A percentile compares a stretch with the other conserved stretches of the same genome.
Conservation (phyloP, 2,113 vertebrate species). For the Rhinolophus ferrumequinum region DNA sequence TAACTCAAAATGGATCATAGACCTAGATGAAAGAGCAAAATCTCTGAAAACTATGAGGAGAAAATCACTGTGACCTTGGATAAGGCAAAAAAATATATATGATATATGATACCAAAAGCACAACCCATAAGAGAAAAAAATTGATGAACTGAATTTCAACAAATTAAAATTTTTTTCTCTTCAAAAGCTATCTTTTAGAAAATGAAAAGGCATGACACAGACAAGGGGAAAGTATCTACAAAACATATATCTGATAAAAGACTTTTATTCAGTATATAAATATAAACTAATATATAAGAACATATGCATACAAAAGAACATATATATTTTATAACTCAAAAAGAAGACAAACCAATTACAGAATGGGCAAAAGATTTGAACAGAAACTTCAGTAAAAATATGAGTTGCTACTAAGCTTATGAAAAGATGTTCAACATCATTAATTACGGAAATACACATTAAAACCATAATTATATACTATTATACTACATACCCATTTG, state of each 20-base stretch:
- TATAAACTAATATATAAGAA: neutral
- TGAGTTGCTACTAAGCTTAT: neutral
- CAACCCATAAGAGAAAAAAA: too few relatives aligned
- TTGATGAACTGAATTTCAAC: neutral
- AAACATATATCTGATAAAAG: neutral
- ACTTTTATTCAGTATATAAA: neutral
- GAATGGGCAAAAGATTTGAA: neutral
- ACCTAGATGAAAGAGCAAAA: neutral
- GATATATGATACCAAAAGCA: neutral
- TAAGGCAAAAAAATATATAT: neutral
- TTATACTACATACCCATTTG: neutral
- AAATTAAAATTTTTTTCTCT: neutral
- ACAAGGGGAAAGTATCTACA: neutral
- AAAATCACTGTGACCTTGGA: neutral
- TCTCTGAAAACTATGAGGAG: neutral
- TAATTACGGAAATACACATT: too few relatives aligned
- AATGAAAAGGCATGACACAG: neutral
- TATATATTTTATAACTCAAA: neutral
- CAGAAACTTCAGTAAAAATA: neutral
- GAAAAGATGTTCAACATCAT: neutral
- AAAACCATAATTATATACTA: neutral
- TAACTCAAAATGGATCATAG: neutral
- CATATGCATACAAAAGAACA: too few relatives aligned
- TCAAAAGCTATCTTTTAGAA: neutral
- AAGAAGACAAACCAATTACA: neutral